Conservation (phyloP, 2,113 vertebrate genomes). For the Garra rufa region DNA sequence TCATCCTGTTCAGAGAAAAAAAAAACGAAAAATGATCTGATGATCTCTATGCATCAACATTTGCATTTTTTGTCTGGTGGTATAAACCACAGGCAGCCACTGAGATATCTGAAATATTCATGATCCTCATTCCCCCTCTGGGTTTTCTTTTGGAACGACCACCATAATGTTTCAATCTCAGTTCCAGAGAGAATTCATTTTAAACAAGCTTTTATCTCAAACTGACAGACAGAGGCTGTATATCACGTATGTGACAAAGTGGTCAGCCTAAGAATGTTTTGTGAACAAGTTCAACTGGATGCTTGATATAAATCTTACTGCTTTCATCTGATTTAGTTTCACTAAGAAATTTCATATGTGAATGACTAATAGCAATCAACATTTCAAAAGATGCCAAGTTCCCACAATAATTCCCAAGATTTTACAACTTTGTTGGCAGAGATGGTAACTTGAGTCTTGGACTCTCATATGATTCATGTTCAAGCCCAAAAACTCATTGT, state of each 20-base stretch:
- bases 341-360: background rate
- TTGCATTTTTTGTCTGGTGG: slow-evolving; percentile 16
- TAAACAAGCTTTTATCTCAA: slow-evolving; percentile 22
- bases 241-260: slow-evolving; percentile 5
- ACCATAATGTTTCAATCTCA: slow-evolving; percentile 3
- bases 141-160: slow-evolving; percentile 23
- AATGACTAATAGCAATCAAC: background rate
- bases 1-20: background rate
- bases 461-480: background rate
- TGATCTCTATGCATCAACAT: slow-evolving; percentile 4
- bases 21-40: background rate
- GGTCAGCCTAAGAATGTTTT: background rate
- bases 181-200: slow-evolving; percentile 16
- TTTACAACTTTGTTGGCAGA: background rate
- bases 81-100: slow-evolving; percentile 18
- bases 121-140: slow-evolving; percentile 7
- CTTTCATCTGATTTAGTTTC: background rate
- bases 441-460: background rate
- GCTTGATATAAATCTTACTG: background rate
- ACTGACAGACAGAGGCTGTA: slow-evolving; percentile 18
- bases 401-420: background rate
- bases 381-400: background rate
- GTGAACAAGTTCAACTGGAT: background rate
- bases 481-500: background rate
- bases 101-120: slow-evolving; percentile 40